Percentiles rank a stretch among this genome's conserved stretches.
Evolutionary conservation across 2,888 invertebrate genomes (phyloP).

Genomic region (Polietes domitor): DNA sequence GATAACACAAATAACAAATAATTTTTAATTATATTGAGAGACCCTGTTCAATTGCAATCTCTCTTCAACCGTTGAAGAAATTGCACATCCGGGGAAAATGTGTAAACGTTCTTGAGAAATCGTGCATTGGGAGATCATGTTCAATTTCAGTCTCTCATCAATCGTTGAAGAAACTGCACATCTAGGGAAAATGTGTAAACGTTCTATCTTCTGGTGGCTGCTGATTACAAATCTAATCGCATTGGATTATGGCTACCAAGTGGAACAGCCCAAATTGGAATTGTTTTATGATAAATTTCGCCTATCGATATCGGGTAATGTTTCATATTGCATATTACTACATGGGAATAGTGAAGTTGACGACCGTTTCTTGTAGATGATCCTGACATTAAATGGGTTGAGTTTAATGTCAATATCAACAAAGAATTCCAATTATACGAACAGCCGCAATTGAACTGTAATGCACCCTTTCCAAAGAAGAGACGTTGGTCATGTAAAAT

Average conservation of each 20-base stretch:
- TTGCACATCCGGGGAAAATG: too few relatives aligned
- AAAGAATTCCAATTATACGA: conserved; percentile 81
- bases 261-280: conserved; percentile 68
- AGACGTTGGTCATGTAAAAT: conserved; percentile 83
- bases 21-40: too few relatives aligned
- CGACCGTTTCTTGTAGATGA: conserved; percentile 80
- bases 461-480: conserved; percentile 80
- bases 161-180: not conserved
- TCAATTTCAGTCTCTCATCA: not conserved
- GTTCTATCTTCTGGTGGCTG: not conserved
- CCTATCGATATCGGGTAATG: conserved; percentile 75
- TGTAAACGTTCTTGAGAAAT: too few relatives aligned
- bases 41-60: too few relatives aligned
- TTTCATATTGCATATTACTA: too few relatives aligned
- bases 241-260: conserved; percentile 34
- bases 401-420: conserved; percentile 86
- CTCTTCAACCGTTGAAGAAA: too few relatives aligned
- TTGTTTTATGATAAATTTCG: conserved; percentile 72
- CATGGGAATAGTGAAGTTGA: not conserved
- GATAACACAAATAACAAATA: too few relatives aligned
- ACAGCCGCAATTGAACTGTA: conserved; percentile 82
- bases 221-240: conserved; percentile 32
- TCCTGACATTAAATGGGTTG: conserved; percentile 82
- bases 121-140: too few relatives aligned
- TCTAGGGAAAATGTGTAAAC: not conserved